Percentiles rank a stretch among this genome's conserved stretches.
These are phyloP conservation scores for Catharus ustulatus DNA, from an alignment of 2,797 vertebrate genomes.

Conservation along the genomic window DNA sequence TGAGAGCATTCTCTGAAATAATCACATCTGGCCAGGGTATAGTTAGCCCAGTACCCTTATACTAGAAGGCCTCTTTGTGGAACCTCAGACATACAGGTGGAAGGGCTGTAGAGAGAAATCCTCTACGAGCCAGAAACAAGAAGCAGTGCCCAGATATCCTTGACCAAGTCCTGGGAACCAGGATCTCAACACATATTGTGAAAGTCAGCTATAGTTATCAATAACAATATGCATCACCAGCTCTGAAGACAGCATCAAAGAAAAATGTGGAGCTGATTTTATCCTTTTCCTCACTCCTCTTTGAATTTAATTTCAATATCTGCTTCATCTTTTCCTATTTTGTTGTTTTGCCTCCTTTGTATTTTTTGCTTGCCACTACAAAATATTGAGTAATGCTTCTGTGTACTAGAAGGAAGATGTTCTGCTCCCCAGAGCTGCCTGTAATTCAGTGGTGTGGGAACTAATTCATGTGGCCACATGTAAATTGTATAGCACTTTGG, in stretches of 20 bases:
- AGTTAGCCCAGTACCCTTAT: background rate
- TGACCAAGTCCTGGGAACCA: background rate
- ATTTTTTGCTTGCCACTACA: background rate
- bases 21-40: background rate
- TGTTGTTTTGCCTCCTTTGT: background rate
- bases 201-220: background rate
- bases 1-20: background rate
- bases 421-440: background rate
- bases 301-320: background rate
- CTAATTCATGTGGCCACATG: slow-evolving; percentile 24
- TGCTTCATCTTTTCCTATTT: background rate
- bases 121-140: background rate
- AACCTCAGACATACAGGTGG: background rate
- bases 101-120: background rate
- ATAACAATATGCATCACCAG: background rate
- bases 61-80: background rate
- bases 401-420: background rate
- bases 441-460: slow-evolving; percentile 43
- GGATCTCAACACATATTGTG: background rate
- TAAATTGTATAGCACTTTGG: slow-evolving; percentile 48
- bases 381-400: background rate
- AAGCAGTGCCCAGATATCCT: background rate
- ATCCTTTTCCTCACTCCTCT: background rate
- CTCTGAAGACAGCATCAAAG: background rate
- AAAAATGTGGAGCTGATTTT: background rate